A percentile compares a stretch with the other conserved stretches of the same genome.
Conservation (phyloP, 2,797 vertebrate genomes). For the Urocyon cinereoargenteus region DNA sequence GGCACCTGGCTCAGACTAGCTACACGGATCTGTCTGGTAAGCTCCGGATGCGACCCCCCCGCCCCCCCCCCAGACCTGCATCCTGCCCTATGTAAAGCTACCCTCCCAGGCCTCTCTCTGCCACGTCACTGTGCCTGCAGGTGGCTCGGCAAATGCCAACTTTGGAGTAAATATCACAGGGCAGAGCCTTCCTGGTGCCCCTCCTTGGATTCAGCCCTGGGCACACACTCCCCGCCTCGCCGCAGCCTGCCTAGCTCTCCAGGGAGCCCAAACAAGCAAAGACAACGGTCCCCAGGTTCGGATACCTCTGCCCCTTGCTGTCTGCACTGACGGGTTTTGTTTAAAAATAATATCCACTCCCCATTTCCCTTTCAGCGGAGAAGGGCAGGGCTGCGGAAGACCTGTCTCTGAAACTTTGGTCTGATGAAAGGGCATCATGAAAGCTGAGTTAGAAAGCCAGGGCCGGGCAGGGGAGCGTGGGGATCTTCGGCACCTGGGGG, state of each 20-base stretch:
- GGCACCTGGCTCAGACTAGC: neutral
- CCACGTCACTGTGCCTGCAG: conserved; percentile 40
- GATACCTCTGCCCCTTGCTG: neutral
- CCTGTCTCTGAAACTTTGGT: neutral
- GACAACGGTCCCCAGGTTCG: neutral
- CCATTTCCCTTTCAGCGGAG: neutral
- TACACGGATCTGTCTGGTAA: neutral
- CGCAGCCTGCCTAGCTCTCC: neutral
- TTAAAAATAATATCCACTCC: neutral
- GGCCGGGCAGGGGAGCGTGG: rapidly evolving
- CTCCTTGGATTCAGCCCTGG: conserved; percentile 7
- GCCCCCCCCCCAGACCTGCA: neutral
- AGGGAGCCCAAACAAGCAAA: neutral
- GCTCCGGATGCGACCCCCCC: rapidly evolving
- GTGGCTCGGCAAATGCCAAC: conserved; percentile 73
- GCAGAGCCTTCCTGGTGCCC: neutral
- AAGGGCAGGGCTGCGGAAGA: neutral
- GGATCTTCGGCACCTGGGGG: rapidly evolving
- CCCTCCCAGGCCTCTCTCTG: neutral
- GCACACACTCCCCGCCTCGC: neutral
- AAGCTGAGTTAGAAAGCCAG: rapidly evolving
- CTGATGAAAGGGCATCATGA: neutral
- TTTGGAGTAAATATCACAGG: conserved; percentile 70
- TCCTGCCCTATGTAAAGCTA: neutral
- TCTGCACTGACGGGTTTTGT: rapidly evolving